phyloP scores from a whole-genome alignment of 2,797 vertebrate species.

The Tinamus major region DNA sequence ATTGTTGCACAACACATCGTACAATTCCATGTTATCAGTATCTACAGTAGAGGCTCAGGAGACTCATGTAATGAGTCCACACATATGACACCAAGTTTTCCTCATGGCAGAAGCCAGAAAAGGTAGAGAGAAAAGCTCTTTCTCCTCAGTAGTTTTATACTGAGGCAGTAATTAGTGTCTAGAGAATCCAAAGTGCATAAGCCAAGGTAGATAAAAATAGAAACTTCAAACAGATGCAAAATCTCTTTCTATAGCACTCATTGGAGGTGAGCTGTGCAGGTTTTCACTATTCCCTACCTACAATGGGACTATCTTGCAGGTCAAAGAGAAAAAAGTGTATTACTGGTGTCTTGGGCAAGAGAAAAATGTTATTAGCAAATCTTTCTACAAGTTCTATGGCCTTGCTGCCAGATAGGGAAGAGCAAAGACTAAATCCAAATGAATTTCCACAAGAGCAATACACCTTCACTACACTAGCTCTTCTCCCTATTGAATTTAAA shows the following conservation, averaged over 20 bases:
- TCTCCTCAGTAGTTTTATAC: neutral
- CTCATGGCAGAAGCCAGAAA: neutral
- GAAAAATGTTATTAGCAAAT: neutral
- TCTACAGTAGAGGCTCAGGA: neutral
- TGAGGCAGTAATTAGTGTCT: neutral
- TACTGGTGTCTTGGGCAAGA: neutral
- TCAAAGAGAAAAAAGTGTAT: neutral
- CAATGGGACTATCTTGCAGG: neutral
- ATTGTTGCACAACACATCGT: neutral
- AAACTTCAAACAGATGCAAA: neutral
- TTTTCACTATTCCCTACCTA: neutral
- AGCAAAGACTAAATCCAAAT: neutral
- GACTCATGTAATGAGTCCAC: neutral
- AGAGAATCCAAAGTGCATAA: neutral
- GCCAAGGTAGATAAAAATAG: neutral
- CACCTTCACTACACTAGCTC: neutral
- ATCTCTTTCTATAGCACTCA: neutral
- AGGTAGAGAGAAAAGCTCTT: neutral
- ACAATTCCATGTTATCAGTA: neutral
- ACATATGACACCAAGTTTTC: neutral
- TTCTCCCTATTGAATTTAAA: neutral
- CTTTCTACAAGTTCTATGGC: neutral
- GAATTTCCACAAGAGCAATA: neutral
- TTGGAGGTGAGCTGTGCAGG: fast-evolving
- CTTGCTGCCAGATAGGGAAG: neutral